Evolutionary conservation across 2,888 invertebrate species (phyloP).

Genomic region (Cremastinae sp.): DNA sequence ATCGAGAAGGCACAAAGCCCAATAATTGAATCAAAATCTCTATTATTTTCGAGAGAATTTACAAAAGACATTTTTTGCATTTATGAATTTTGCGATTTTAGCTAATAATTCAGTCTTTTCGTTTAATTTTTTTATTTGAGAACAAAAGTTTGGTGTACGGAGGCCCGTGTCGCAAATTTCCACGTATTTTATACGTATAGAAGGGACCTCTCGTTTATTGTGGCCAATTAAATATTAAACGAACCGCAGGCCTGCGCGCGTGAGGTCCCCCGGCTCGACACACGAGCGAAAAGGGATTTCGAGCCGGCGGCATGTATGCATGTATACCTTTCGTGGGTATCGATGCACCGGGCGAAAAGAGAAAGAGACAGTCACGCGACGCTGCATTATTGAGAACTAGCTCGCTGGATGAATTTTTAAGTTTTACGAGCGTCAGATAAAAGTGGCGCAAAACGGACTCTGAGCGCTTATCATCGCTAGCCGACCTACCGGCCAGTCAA

Average conservation of each 20-base stretch:
- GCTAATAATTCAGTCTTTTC: too few relatives aligned
- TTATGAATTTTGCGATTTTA: too few relatives aligned
- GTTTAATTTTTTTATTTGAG: constrained; percentile 30
- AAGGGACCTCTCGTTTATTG: constrained; percentile 44
- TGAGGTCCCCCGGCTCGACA: neutral
- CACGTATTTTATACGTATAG: constrained; percentile 3
- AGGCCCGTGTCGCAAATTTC: constrained; percentile 27
- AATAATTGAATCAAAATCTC: too few relatives aligned
- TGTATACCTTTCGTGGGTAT: neutral
- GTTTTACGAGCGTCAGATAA: constrained; percentile 68
- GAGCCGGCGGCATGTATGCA: neutral
- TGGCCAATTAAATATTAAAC: constrained; percentile 59
- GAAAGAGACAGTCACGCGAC: constrained; percentile 67
- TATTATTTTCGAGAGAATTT: neutral
- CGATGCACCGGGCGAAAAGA: neutral
- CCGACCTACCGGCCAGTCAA: constrained; percentile 19
- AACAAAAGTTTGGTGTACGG: constrained; percentile 15
- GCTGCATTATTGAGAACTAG: constrained; percentile 68
- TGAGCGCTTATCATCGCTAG: constrained; percentile 62
- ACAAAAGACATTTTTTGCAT: too few relatives aligned
- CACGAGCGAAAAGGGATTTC: neutral
- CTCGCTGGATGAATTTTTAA: constrained; percentile 67
- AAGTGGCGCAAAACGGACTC: constrained; percentile 61
- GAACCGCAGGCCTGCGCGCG: constrained; percentile 44
- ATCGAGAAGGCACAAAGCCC: too few relatives aligned